Base-by-base conservation (phyloP, 2,113 vertebrate species). In the Chaetodon auriga region DNA sequence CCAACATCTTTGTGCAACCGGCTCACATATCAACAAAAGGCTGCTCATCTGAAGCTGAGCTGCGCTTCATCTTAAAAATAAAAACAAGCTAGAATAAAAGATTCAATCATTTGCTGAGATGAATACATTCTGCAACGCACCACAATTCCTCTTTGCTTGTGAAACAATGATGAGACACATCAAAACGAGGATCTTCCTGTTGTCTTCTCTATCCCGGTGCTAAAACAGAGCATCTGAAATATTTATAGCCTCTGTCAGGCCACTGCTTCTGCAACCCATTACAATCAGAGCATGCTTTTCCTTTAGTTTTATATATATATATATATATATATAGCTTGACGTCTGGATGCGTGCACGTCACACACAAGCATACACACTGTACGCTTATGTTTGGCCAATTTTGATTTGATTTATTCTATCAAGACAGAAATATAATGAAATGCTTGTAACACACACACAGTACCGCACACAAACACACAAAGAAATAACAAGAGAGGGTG, bases 161-260 rank as follows among this genome's bases (percentile, higher is more conserved):
- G 58, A 91, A 85, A 86, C 74, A 83, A 80, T 80, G 61, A 93
- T 74, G 83, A 90, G 81, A 76, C 63, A 73, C 85, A 85, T 92
- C 89, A 90, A 89, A 93, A 91, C 14, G 72, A 93, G 91, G 89
- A 79, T 90, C 71, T 88, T 93, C 93, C 89, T 88, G 88, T 92
- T 93, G 91, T 92, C 81, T 87, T 85, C 84, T 89, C 75, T 30
- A 18, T 85, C 72, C 84, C 57, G 45, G 64, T 76, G 82, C 90
- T 93, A 92, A 95, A 94, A 92, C 82, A 69, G 86, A 92, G 85
- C 77, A 54, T 78, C 78, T 96, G 87, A 95, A 95, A 95, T 95
- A 95, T 95, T 95, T 91, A 96, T 95, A 94, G 84, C 75, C 23
- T 81, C 82, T 88, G 87, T 94, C 94, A 92, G 89, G 88, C 86